Conservation (phyloP, 2,888 invertebrate species). For the Callyntrura sp. region DNA sequence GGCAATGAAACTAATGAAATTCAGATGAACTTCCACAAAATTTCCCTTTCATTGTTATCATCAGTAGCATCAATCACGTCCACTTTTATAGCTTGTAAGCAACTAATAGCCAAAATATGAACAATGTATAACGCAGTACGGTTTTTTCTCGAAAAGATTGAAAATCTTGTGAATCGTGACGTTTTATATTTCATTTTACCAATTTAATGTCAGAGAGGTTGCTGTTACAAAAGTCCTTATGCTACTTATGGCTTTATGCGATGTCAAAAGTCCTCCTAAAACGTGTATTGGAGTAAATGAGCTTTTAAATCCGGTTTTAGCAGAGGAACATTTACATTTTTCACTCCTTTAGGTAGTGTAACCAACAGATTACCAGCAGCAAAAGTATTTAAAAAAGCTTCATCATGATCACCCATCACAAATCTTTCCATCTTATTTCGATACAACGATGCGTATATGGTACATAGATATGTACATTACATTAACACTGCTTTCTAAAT, state of each 20-base stretch:
- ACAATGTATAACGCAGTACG: background rate
- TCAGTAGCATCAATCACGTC: too few relatives aligned
- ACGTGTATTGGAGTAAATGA: constrained; percentile 66
- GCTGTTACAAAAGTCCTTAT: constrained; percentile 25
- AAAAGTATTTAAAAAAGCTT: background rate
- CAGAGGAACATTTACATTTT: background rate
- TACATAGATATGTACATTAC: background rate
- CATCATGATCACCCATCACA: background rate
- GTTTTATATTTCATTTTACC: constrained; percentile 59
- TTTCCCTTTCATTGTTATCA: too few relatives aligned
- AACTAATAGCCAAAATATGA: background rate
- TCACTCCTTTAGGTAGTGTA: background rate
- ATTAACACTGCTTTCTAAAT: background rate
- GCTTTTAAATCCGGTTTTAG: constrained; percentile 64
- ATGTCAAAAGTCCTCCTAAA: constrained; percentile 51
- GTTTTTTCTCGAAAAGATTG: constrained; percentile 5
- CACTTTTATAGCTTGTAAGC: background rate
- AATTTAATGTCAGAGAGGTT: constrained; percentile 39
- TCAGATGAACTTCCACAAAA: too few relatives aligned
- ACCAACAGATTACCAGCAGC: too few relatives aligned
- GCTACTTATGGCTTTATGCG: constrained; percentile 3
- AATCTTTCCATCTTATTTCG: background rate
- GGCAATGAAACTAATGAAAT: too few relatives aligned
- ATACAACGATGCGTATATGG: too few relatives aligned
- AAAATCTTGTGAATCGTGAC: constrained; percentile 66